A percentile compares a stretch with the other conserved stretches of the same genome.
These are phyloP conservation scores for Grapholita molesta DNA, from an alignment of 1,140 invertebrate species.

Conservation along the genomic window DNA sequence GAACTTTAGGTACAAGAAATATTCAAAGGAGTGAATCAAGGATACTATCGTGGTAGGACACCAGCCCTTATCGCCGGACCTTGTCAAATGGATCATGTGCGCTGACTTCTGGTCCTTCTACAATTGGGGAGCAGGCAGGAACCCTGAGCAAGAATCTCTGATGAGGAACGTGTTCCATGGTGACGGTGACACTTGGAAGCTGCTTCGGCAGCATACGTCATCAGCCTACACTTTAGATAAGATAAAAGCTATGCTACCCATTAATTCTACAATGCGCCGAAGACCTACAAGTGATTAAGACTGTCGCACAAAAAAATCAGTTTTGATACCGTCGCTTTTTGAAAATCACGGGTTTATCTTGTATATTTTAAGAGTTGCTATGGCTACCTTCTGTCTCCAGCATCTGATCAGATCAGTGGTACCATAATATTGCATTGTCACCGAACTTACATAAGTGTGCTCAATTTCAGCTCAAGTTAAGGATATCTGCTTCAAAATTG, in stretches of 20 bases:
- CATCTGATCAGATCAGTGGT: too few species aligned
- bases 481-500: too few species aligned
- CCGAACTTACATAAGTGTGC: too few species aligned
- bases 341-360: too few species aligned
- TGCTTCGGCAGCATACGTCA: constrained; percentile 75
- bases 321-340: constrained; percentile 24
- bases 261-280: constrained; percentile 50
- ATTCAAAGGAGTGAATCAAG: constrained; percentile 27
- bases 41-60: background rate
- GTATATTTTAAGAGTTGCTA: too few species aligned
- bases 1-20: constrained; percentile 29
- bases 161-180: constrained; percentile 40
- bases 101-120: constrained; percentile 9
- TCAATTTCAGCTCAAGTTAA: too few species aligned
- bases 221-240: constrained; percentile 79
- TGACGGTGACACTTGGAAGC: constrained; percentile 70
- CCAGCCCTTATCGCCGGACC: background rate
- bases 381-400: too few species aligned
- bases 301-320: background rate
- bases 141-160: constrained; percentile 42
- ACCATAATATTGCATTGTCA: too few species aligned
- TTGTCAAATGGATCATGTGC: background rate
- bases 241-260: constrained; percentile 75
- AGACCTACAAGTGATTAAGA: constrained; percentile 47
- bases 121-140: constrained; percentile 24